These are phyloP conservation scores for Rhinopithecus roxellana DNA, from an alignment of 2,113 vertebrate species.

Conservation along the genomic window DNA sequence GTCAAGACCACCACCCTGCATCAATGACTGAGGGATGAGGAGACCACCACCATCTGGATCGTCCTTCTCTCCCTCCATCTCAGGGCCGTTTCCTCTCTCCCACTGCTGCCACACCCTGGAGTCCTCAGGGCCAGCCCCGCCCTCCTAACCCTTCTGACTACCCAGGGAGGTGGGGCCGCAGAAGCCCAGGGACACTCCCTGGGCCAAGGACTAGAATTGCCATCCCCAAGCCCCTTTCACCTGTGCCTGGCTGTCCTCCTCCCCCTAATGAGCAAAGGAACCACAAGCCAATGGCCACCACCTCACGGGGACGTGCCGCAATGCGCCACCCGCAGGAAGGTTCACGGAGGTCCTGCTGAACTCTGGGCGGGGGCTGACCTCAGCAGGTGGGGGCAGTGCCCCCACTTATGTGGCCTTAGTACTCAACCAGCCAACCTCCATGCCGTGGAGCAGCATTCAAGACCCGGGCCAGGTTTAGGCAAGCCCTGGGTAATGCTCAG, in stretches of 20 bases:
- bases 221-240: not conserved
- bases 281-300: not conserved
- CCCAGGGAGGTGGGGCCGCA: not conserved
- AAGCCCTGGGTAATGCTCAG: accelerated
- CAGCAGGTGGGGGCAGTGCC: not conserved
- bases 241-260: not conserved
- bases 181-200: not conserved
- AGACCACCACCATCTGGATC: not conserved
- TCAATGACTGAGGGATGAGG: not conserved
- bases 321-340: not conserved
- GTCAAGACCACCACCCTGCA: accelerated
- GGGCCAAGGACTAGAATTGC: not conserved
- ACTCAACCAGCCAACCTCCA: not conserved
- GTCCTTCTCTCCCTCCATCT: not conserved
- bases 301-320: not conserved
- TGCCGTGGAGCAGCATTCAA: not conserved
- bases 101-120: not conserved
- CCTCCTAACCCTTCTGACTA: not conserved
- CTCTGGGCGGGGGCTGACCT: accelerated
- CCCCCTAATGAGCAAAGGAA: not conserved
- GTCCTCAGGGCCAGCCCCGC: not conserved
- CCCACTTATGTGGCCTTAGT: too few relatives aligned
- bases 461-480: not conserved
- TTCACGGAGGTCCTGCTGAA: not conserved
- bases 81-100: not conserved